Base-by-base conservation (phyloP, 2,888 invertebrate species). In the Cephus pulcher region DNA sequence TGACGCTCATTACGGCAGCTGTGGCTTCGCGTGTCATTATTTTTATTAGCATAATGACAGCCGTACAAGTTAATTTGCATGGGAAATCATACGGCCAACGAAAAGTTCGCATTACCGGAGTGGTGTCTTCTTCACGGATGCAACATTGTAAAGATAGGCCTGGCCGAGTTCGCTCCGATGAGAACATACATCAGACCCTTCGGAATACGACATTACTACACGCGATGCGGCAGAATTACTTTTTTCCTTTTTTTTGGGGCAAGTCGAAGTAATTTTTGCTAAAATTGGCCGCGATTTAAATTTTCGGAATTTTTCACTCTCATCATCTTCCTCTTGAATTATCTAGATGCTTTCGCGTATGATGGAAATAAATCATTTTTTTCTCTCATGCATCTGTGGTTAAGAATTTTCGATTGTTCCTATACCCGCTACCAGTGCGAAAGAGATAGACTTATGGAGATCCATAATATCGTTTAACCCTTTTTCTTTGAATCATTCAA, bases 41-140 rank as follows among this genome's bases (percentile, higher is more conserved):
- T 71, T 76, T 37, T 86, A 89, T 89, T 89, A 89, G 88, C 89
- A 89, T 89, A 89, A 89, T 89, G 87, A 88, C 88, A 87, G 87
- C 83, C 86, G 84, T 84, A 88, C 89, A 88, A 88, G 87, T 88
- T 87, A 87, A 89, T 89, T 89, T 89, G 89, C 89, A 89, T 89
- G 87, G 84, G 85, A 88, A 88, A 89, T 89, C 87, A 87, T 85
- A 86, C 80, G 79, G 34, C 68, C 40, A 69, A 69, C 56, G 37
- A 32, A 75, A 75, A 69, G n/a, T 75, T 34, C 37, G 34, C 56
- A 23, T 56, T 56, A 33, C 23, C 32, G n/a, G 23, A 12, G 15
- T 23, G 9, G 9, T 34, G 77, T 74, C 68, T 15, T 71, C 32
- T 33, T 34, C 30, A 12, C 71, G 71, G 15, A 1, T 71, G 71